Evolutionary conservation across 2,888 invertebrate species (phyloP), one percentile per base, ranked within the genome.

Genomic region (Auanema freiburgensis): DNA sequence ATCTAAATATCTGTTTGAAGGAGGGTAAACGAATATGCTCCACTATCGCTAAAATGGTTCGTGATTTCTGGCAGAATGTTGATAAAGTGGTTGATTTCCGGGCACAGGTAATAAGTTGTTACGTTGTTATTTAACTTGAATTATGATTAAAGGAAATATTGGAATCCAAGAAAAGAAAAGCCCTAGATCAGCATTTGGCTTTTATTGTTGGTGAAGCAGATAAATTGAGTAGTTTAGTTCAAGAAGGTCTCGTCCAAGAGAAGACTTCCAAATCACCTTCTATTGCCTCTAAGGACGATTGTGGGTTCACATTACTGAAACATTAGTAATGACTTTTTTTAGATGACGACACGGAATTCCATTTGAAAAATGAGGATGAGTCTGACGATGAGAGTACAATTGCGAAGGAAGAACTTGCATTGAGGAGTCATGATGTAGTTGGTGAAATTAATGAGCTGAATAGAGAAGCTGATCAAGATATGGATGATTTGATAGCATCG

Each of bases 121-220:
- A 8, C 42, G 41, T 24, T 25, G 25, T 23, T 53, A 12, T 21
- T n/a, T 25, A 18, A 1, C 25, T 18, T 53, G 23, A n/a, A 25
- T 25, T 51, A 1, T 46, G n/a, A n/a, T 25, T 74, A 57, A 40
- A 76, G 67, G 91, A 91, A 25, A 90, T 92, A 75, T 87, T 96
- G 65, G 96, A 97, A 85, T 93, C 93, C 80, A 93, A 94, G 84
- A 89, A 94, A 66, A 93, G 95, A 84, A 91, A 91, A 83, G 95
- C 94, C 0, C 87, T 97, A 63, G 96, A 97, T 87, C 91, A 94
- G 83, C 97, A 97, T 86, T 88, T 98, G 66, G 92, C 92, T 85
- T 95, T 95, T 85, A 94, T 98, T 83, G 96, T 98, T 65, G 96
- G 95, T 86, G 93, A 94, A 86, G 96, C 97, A 0, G 97, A 98